Percentiles rank a stretch among this genome's conserved stretches.
Conservation (phyloP, 2,888 invertebrate species). For the Metellina segmentata region DNA sequence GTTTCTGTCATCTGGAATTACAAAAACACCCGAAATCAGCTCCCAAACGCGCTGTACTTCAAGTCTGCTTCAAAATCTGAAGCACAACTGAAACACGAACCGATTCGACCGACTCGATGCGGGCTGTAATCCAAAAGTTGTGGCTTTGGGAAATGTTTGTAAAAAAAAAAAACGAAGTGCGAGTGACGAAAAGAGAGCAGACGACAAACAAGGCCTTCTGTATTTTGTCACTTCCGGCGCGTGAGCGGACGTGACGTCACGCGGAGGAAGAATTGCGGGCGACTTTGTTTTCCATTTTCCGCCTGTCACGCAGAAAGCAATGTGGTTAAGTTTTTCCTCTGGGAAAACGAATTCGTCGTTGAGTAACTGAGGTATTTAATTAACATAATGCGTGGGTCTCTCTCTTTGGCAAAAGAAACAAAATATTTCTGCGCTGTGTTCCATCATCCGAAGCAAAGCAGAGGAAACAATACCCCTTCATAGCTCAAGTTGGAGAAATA, state of each 20-base stretch:
- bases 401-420: too few relatives aligned
- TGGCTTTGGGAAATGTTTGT: background rate
- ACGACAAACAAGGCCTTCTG: constrained; percentile 54
- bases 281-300: background rate
- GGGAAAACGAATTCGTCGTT: background rate
- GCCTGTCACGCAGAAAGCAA: constrained; percentile 21
- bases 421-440: too few relatives aligned
- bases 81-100: too few relatives aligned
- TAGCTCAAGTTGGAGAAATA: too few relatives aligned
- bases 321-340: background rate
- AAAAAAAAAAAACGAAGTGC: constrained; percentile 1
- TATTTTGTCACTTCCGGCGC: constrained; percentile 58
- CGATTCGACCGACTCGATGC: background rate
- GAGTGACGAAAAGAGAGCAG: constrained; percentile 20
- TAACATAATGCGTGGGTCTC: background rate
- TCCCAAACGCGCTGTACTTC: background rate
- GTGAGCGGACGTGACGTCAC: constrained; percentile 6
- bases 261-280: constrained; percentile 22
- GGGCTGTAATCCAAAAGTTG: background rate
- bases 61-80: background rate
- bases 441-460: too few relatives aligned
- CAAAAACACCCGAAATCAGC: background rate
- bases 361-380: background rate
- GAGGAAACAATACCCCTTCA: too few relatives aligned
- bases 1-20: background rate